phyloP scores from a whole-genome alignment of 1,140 invertebrate species.

The Drosophila burlai region DNA sequence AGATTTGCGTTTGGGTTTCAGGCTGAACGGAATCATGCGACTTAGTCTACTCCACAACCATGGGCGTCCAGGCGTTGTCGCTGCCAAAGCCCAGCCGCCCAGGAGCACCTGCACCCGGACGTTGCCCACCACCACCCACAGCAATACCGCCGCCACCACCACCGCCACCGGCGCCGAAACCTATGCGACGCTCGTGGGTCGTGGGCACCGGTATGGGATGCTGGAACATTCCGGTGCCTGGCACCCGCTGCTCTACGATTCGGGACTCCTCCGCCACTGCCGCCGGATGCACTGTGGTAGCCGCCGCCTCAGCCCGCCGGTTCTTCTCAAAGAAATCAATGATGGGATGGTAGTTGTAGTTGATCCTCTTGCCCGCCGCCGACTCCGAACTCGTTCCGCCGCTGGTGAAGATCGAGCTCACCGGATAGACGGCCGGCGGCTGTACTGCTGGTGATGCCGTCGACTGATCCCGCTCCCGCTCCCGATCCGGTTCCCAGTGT shows the following conservation, averaged over 20 bases:
- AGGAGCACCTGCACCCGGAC: conserved; percentile 35
- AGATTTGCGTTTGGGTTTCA: conserved; percentile 17
- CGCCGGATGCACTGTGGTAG: conserved; percentile 6
- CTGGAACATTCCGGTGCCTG: conserved; percentile 39
- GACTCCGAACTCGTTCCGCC: conserved; percentile 21
- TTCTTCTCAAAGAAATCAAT: conserved; percentile 91
- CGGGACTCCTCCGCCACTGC: conserved; percentile 49
- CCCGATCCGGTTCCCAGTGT: conserved; percentile 34
- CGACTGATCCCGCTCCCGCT: conserved; percentile 55
- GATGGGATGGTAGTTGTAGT: conserved; percentile 94
- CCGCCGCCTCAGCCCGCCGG: conserved; percentile 39
- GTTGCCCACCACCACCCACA: conserved; percentile 57
- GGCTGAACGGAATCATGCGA: conserved; percentile 52
- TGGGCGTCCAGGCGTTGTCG: conserved; percentile 78
- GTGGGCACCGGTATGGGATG: conserved; percentile 50
- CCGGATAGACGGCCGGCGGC: conserved; percentile 59
- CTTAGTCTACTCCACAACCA: conserved; percentile 72
- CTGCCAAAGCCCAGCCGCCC: conserved; percentile 51
- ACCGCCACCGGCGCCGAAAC: conserved; percentile 61
- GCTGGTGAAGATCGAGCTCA: conserved; percentile 60
- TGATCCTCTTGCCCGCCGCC: conserved; percentile 86
- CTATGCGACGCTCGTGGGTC: conserved; percentile 72
- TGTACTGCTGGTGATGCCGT: conserved; percentile 56
- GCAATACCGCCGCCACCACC: conserved; percentile 29
- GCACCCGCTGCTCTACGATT: conserved; percentile 50